Conservation (phyloP, 2,797 vertebrate species). For the Galagoides demidoff region DNA sequence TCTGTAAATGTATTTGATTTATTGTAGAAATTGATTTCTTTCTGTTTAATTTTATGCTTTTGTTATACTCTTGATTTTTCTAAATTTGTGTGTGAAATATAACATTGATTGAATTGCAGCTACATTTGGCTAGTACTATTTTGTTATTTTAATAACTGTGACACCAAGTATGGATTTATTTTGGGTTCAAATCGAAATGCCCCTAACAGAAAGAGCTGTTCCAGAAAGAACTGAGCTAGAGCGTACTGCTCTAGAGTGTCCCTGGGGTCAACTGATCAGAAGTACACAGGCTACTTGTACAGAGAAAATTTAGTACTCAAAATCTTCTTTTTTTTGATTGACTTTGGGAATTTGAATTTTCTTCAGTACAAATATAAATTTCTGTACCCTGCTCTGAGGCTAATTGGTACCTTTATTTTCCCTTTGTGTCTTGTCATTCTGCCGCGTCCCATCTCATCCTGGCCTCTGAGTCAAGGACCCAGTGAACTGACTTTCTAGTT, state of each 20-base stretch:
- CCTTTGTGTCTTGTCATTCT: constrained; percentile 71
- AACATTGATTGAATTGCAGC: constrained; percentile 78
- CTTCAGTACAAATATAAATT: constrained; percentile 71
- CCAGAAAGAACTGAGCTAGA: background rate
- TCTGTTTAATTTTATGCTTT: constrained; percentile 84
- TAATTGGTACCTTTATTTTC: constrained; percentile 66
- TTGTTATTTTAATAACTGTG: constrained; percentile 76
- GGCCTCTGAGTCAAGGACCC: constrained; percentile 69
- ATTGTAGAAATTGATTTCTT: constrained; percentile 83
- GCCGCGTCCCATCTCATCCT: constrained; percentile 66
- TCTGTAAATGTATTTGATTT: constrained; percentile 86
- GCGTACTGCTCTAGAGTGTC: background rate
- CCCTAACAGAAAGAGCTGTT: constrained; percentile 69
- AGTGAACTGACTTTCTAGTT: constrained; percentile 74
- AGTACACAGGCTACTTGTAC: constrained; percentile 40
- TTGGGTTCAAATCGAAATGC: constrained; percentile 67
- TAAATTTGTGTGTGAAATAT: constrained; percentile 80
- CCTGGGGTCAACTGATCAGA: constrained; percentile 24
- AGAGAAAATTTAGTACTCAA: constrained; percentile 62
- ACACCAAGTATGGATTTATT: constrained; percentile 72
- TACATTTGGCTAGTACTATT: constrained; percentile 75
- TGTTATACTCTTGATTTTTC: constrained; percentile 80
- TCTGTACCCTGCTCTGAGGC: constrained; percentile 70
- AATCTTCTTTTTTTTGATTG: constrained; percentile 60
- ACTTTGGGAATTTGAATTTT: constrained; percentile 78